A percentile compares a stretch with the other conserved stretches of the same genome.
Conservation (phyloP, 2,113 vertebrate genomes). For the Hymenochirus boettgeri region DNA sequence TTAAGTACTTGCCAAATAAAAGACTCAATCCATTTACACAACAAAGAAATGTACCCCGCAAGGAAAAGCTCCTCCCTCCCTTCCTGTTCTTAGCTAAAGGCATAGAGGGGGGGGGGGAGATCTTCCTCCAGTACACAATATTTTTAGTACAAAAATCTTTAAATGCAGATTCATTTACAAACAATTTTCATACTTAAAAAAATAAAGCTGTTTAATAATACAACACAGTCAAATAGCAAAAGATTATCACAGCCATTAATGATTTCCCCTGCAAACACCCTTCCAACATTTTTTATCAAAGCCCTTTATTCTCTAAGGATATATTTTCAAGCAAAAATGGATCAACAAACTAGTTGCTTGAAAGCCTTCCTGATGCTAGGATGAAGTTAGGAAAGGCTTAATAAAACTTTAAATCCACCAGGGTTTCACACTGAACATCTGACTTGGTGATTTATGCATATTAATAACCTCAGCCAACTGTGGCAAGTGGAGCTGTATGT, state of each 20-base stretch:
- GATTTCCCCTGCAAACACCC: conserved; percentile 63
- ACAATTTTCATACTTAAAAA: conserved; percentile 64
- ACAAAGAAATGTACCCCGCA: conserved; percentile 86
- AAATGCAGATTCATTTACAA: conserved; percentile 63
- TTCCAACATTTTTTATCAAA: conserved; percentile 70
- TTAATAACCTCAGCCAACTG: conserved; percentile 85
- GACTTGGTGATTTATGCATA: conserved; percentile 97
- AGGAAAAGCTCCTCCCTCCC: conserved; percentile 67
- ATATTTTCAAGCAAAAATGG: conserved; percentile 70
- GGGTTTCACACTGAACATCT: conserved; percentile 90
- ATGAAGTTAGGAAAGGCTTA: conserved; percentile 77
- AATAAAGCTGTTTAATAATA: conserved; percentile 75
- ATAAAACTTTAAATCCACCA: conserved; percentile 84
- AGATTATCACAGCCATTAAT: conserved; percentile 76
- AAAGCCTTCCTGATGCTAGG: conserved; percentile 73
- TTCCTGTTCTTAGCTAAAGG: conserved; percentile 59
- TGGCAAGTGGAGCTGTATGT: conserved; percentile 89
- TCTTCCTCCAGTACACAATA: conserved; percentile 48
- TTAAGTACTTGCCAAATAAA: conserved; percentile 90
- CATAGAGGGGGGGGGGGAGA: conserved; percentile 35
- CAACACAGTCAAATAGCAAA: conserved; percentile 66
- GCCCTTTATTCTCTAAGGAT: conserved; percentile 77
- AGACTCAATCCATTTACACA: conserved; percentile 90
- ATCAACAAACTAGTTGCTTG: conserved; percentile 84
- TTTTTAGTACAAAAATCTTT: conserved; percentile 60